Evolutionary conservation across 2,797 vertebrate genomes (phyloP).

Genomic region (Tragelaphus eurycerus): DNA sequence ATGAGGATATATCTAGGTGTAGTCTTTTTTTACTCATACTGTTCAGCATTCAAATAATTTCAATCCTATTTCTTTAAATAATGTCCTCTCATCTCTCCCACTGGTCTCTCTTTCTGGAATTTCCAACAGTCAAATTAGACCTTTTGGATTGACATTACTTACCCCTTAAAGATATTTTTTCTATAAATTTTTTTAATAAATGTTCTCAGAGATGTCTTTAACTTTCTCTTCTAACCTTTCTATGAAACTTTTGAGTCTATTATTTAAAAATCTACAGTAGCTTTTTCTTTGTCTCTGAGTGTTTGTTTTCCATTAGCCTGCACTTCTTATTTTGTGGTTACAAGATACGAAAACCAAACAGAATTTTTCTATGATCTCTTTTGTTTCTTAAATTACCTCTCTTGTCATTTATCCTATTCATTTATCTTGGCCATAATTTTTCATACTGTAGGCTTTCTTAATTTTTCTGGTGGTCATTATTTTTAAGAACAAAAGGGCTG

Average conservation of each 20-base stretch:
- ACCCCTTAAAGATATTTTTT: not conserved
- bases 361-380: not conserved
- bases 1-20: not conserved
- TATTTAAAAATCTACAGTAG: not conserved
- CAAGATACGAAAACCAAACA: not conserved
- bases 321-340: not conserved
- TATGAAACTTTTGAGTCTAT: not conserved
- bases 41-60: not conserved
- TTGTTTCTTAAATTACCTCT: conserved; percentile 16
- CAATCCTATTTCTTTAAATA: not conserved
- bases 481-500: conserved; percentile 17
- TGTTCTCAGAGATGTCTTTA: not conserved
- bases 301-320: not conserved
- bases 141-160: not conserved
- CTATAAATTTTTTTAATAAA: not conserved
- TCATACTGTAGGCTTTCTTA: not conserved
- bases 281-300: not conserved
- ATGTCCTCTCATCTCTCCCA: not conserved
- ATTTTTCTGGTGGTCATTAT: not conserved
- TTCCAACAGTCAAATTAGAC: not conserved
- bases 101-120: not conserved
- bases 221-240: not conserved
- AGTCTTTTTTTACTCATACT: not conserved
- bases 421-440: not conserved
- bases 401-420: not conserved